A percentile compares a stretch with the other conserved stretches of the same genome.
phyloP scores from a whole-genome alignment of 2,113 vertebrate species.

The Dicerorhinus sumatrensis region DNA sequence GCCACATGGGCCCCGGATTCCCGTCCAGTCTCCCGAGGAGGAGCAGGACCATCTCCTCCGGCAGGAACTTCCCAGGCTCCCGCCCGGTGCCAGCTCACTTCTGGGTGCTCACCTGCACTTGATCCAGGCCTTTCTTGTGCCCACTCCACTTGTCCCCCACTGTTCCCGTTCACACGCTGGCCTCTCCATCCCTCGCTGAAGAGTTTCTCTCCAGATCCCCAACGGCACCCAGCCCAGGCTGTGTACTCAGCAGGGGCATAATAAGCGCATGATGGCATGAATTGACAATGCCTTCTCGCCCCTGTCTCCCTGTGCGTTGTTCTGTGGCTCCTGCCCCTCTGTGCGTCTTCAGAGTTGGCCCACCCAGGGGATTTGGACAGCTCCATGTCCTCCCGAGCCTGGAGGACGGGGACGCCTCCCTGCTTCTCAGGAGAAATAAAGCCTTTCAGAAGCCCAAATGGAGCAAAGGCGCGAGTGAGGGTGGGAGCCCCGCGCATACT shows the following conservation, averaged over 20 bases:
- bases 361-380: accelerated
- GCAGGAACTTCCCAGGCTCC: no score
- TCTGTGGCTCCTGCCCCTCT: not conserved
- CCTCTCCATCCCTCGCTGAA: not conserved
- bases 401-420: accelerated
- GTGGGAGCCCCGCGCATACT: accelerated
- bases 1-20: not conserved
- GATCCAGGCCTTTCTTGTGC: accelerated
- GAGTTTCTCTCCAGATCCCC: not conserved
- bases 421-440: not conserved
- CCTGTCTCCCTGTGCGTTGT: accelerated
- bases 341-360: not conserved
- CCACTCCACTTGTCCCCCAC: accelerated
- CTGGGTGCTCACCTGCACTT: accelerated
- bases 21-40: accelerated
- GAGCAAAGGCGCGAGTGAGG: accelerated
- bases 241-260: not conserved
- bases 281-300: not conserved
- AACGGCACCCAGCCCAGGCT: not conserved
- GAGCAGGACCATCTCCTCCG: not conserved
- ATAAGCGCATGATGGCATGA: accelerated
- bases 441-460: accelerated
- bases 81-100: not conserved
- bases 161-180: accelerated
- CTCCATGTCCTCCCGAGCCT: not conserved